Conservation (phyloP, 2,888 invertebrate genomes). For the Sinelater perroti region DNA sequence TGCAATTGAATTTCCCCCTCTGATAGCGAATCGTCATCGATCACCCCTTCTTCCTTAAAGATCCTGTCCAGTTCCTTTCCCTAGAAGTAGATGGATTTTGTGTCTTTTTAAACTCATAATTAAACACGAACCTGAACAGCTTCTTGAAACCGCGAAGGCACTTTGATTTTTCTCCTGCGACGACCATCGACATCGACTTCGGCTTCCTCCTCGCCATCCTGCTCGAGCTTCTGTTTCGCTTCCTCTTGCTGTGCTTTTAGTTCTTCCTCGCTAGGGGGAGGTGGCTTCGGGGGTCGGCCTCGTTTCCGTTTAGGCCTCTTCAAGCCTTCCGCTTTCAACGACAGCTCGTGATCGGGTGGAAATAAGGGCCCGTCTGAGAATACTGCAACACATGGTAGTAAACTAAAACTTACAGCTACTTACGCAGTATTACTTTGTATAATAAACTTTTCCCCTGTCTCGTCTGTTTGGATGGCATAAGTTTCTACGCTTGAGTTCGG, state of each 20-base stretch:
- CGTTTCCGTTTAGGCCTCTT: constrained; percentile 74
- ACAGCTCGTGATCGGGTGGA: constrained; percentile 70
- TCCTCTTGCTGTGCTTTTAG: constrained; percentile 44
- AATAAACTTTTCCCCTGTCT: constrained; percentile 61
- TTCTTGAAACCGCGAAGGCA: constrained; percentile 69
- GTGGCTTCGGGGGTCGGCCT: constrained; percentile 73
- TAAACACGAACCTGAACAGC: constrained; percentile 66
- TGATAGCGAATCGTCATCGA: constrained; percentile 67
- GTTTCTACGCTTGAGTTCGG: constrained; percentile 57
- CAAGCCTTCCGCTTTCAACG: constrained; percentile 70
- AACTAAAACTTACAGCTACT: constrained; percentile 4
- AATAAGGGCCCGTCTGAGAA: constrained; percentile 70
- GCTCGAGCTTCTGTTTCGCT: constrained; percentile 40
- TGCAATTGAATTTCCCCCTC: constrained; percentile 58
- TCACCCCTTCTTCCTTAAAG: constrained; percentile 76
- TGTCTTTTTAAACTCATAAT: constrained; percentile 1
- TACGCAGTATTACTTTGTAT: constrained; percentile 61
- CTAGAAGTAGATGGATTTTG: constrained; percentile 53
- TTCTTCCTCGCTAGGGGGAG: constrained; percentile 42
- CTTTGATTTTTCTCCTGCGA: constrained; percentile 71
- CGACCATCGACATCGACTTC: constrained; percentile 64
- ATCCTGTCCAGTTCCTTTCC: constrained; percentile 80
- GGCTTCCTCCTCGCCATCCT: constrained; percentile 43
- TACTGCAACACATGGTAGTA: constrained; percentile 64
- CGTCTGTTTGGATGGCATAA: constrained; percentile 54